Conservation (phyloP, 2,888 invertebrate species). For the Ditula angustiorana region DNA sequence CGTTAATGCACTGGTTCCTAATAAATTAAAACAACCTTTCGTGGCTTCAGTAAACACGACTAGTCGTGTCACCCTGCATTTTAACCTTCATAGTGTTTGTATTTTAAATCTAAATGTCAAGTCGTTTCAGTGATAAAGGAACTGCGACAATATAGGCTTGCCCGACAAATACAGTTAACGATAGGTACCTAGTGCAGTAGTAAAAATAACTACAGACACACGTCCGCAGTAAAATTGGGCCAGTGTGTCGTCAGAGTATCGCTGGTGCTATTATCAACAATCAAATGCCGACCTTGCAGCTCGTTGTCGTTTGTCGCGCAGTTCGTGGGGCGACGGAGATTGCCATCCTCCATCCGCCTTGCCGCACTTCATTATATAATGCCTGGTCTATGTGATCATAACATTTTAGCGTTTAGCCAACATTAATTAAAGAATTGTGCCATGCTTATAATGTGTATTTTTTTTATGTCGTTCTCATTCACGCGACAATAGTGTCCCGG, state of each 20-base stretch:
- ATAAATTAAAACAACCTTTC: slow-evolving; percentile 4
- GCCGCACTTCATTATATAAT: slow-evolving; percentile 77
- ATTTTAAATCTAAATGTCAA: too few relatives aligned
- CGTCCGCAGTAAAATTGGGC: slow-evolving; percentile 67
- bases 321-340: slow-evolving; percentile 82
- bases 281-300: slow-evolving; percentile 82
- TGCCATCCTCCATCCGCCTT: slow-evolving; percentile 81
- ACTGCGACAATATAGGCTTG: slow-evolving; percentile 13
- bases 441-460: too few relatives aligned
- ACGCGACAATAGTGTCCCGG: too few relatives aligned
- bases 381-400: slow-evolving; percentile 47
- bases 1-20: too few relatives aligned
- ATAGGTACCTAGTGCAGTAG: slow-evolving; percentile 18
- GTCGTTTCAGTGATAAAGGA: neutral
- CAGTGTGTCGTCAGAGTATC: slow-evolving; percentile 71
- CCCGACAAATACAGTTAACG: slow-evolving; percentile 12
- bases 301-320: slow-evolving; percentile 79
- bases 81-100: neutral
- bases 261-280: slow-evolving; percentile 80
- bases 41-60: neutral
- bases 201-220: slow-evolving; percentile 37
- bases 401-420: slow-evolving; percentile 20
- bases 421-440: neutral
- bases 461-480: too few relatives aligned
- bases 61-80: neutral